These are phyloP conservation scores for Typhlichthys eigenmanni DNA, from an alignment of 2,797 vertebrate species.

Conservation along the genomic window DNA sequence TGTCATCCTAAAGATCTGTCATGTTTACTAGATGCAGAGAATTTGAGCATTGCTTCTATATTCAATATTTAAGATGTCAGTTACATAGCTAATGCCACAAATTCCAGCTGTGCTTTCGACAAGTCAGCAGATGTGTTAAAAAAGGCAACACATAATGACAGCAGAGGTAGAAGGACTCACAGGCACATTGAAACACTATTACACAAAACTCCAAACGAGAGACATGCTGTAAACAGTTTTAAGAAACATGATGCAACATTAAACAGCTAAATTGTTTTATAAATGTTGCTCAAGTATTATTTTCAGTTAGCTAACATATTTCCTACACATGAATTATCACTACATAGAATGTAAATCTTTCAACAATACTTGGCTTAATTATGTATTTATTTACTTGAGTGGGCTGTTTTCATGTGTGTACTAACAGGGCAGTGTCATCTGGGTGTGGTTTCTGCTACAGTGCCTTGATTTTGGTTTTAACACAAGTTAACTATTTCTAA, in stretches of 20 bases:
- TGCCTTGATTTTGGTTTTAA: slow-evolving; percentile 43
- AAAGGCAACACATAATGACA: slow-evolving; percentile 60
- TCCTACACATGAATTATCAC: slow-evolving; percentile 18
- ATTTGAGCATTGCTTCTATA: slow-evolving; percentile 44
- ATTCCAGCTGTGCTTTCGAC: slow-evolving; percentile 17
- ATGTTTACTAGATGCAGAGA: slow-evolving; percentile 39
- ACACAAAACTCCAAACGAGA: slow-evolving; percentile 67
- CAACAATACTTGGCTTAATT: background rate
- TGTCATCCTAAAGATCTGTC: slow-evolving; percentile 50
- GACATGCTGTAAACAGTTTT: slow-evolving; percentile 71
- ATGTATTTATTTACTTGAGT: slow-evolving; percentile 1
- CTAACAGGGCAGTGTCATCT: slow-evolving; percentile 39
- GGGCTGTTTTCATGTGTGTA: slow-evolving; percentile 25
- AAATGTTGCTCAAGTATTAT: slow-evolving; percentile 32
- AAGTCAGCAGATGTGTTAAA: slow-evolving; percentile 47
- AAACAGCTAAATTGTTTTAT: slow-evolving; percentile 45
- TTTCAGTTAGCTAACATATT: slow-evolving; percentile 15
- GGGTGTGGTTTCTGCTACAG: slow-evolving; percentile 42
- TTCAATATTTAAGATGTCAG: slow-evolving; percentile 60
- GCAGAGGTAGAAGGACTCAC: slow-evolving; percentile 54
- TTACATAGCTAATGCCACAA: slow-evolving; percentile 35
- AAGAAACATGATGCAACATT: slow-evolving; percentile 54
- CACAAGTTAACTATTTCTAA: slow-evolving; percentile 49
- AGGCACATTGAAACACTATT: slow-evolving; percentile 71
- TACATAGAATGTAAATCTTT: slow-evolving; percentile 22